Evolutionary conservation across 2,113 vertebrate species (phyloP), one percentile per base, ranked within the genome.

Genomic region (Brachypodius melanocephalos): DNA sequence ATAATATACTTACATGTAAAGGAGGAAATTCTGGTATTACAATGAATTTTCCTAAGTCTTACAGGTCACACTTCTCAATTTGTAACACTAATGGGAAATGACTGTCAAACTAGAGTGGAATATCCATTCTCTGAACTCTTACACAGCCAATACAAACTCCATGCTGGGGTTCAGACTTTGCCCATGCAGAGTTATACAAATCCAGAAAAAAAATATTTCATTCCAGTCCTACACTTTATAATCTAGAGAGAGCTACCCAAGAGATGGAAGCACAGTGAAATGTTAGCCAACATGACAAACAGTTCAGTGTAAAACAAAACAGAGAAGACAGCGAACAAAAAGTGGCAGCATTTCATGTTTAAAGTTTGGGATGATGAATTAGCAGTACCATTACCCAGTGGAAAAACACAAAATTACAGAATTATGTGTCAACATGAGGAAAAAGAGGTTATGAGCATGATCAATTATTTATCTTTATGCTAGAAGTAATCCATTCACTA

Each of bases 1-100:
- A 91, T 76, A 88, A 96, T 59, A 91, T 95, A 95, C 96, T 96
- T 93, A 93, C 90, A 94, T 8, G 79, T 58, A 92, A 69, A 91
- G 91, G 87, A 92, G 59, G 75, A 75, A 95, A 91, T 55, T 77
- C 65, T 36, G 88, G 18, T 71, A 68, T 77, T 76, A 77, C 20
- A 93, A 57, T 15, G 34, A 20, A 77, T 85, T 85, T 82, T 88
- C 38, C 21, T 94, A 85, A 45, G 63, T 48, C 45, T 54, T 68
- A 66, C 0, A 66, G 52, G 48, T 77, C 72, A 86, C 40, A 10
- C 22, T 45, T 46, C 66, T 79, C 22, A 16, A 28, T 74, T 85
- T 83, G 34, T 85, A 55, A 49, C 32, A 45, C 22, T 66, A 65
- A 88, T 15, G 32, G 42, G 38, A 82, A 89, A 83, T 55, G 29